Evolutionary conservation across 2,888 invertebrate genomes (phyloP).

Genomic region (Euzetes globulus): DNA sequence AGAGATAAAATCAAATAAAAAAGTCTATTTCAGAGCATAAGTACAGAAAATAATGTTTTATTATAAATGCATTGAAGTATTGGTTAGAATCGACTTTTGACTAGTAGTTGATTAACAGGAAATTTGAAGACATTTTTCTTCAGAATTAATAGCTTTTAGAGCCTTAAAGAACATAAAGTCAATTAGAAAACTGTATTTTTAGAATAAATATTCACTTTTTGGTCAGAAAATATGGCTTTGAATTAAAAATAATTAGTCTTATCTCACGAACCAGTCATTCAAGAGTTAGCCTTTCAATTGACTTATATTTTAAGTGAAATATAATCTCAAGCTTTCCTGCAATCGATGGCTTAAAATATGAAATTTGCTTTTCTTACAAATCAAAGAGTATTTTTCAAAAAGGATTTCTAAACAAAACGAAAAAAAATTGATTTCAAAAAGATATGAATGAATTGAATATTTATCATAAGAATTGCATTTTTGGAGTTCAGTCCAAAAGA

Average conservation of each 20-base stretch:
- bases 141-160: not conserved
- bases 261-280: conserved; percentile 19
- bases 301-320: not conserved
- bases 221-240: not conserved
- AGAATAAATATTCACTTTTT: not conserved
- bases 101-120: conserved; percentile 8
- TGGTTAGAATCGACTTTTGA: conserved; percentile 17
- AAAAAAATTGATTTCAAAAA: not conserved
- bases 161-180: not conserved
- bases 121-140: not conserved
- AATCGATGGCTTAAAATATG: not conserved
- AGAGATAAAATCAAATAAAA: not conserved
- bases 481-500: not conserved
- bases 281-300: not conserved
- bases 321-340: not conserved
- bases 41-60: conserved; percentile 5
- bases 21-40: not conserved
- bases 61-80: not conserved
- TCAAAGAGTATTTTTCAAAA: conserved; percentile 9
- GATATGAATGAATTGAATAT: not conserved
- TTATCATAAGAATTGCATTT: not conserved
- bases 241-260: not conserved
- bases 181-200: not conserved
- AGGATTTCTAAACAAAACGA: not conserved
- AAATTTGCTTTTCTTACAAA: not conserved